These are phyloP conservation scores for Oncorhynchus clarkii DNA, from an alignment of 2,113 vertebrate genomes.

Conservation along the genomic window DNA sequence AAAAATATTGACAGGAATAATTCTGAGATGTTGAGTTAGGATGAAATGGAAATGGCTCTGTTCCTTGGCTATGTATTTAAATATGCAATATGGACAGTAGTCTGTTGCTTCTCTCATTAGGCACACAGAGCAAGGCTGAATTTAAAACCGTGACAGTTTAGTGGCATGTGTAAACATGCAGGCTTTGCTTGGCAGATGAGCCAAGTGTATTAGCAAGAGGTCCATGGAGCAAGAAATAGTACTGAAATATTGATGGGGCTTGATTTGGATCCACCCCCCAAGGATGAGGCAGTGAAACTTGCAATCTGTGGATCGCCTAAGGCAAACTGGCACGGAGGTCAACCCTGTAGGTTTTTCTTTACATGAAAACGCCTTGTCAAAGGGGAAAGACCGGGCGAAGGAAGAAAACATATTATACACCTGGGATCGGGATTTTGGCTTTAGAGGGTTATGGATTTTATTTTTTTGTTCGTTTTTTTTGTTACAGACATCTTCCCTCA, in stretches of 20 bases:
- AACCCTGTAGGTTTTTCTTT: constrained; percentile 84
- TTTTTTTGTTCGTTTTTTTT: constrained; percentile 42
- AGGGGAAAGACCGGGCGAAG: constrained; percentile 49
- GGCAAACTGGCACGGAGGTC: constrained; percentile 79
- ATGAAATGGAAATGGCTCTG: constrained; percentile 34
- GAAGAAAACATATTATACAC: constrained; percentile 69
- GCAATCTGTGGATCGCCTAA: constrained; percentile 78
- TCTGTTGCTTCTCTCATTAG: constrained; percentile 54
- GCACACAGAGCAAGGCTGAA: constrained; percentile 41
- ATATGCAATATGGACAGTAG: constrained; percentile 37
- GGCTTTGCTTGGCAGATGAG: constrained; percentile 49
- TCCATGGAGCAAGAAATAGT: constrained; percentile 64
- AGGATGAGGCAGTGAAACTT: constrained; percentile 78
- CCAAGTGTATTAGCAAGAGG: constrained; percentile 57
- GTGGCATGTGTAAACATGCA: constrained; percentile 56
- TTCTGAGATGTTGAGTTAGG: constrained; percentile 33
- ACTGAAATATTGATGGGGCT: constrained; percentile 88
- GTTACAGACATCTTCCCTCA: constrained; percentile 77
- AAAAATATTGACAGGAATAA: constrained; percentile 35
- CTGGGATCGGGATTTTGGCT: constrained; percentile 67
- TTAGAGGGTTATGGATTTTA: constrained; percentile 76
- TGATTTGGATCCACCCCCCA: constrained; percentile 79
- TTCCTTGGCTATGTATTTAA: constrained; percentile 59
- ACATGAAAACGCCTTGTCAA: constrained; percentile 82
- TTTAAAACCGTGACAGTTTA: constrained; percentile 54